A percentile compares a stretch with the other conserved stretches of the same genome.
Evolutionary conservation across 2,888 invertebrate genomes (phyloP).

Genomic region (Formica aserva): DNA sequence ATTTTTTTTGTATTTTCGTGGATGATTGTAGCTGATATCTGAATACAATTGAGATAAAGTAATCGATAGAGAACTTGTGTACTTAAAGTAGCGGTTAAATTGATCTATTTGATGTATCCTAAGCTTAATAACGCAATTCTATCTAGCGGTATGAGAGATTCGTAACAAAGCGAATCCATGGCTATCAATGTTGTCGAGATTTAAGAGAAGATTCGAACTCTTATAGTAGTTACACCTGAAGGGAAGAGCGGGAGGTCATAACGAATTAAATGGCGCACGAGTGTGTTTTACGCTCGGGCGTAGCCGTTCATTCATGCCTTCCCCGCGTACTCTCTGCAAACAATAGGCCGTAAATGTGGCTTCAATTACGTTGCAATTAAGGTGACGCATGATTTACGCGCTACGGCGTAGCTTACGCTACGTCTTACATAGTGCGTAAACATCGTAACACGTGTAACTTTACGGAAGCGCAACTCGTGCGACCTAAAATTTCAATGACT

Average conservation of each 20-base stretch:
- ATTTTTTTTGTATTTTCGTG: not conserved
- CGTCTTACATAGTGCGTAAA: slow-evolving; percentile 58
- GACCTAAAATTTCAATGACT: slow-evolving; percentile 22
- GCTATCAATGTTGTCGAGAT: not conserved
- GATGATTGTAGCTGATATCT: not conserved
- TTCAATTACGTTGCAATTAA: slow-evolving; percentile 48
- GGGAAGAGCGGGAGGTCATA: not conserved
- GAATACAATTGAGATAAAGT: not conserved
- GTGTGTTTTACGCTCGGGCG: not conserved
- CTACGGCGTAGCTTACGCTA: slow-evolving; percentile 46
- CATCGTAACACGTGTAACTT: slow-evolving; percentile 62
- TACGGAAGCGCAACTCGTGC: not conserved
- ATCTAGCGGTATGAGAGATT: slow-evolving; percentile 9
- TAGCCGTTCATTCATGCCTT: slow-evolving; percentile 46
- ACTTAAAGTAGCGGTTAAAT: not conserved
- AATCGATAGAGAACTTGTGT: not conserved
- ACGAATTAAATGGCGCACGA: slow-evolving; percentile 19
- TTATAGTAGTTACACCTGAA: not conserved
- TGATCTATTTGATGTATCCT: not conserved
- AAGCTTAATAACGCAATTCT: not conserved
- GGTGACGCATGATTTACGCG: slow-evolving; percentile 43
- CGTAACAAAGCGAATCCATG: not conserved
- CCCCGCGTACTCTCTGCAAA: slow-evolving; percentile 33
- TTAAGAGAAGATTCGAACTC: slow-evolving; percentile 1
- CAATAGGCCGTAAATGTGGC: slow-evolving; percentile 39